Evolutionary conservation across 1,140 invertebrate species (phyloP), one percentile per base, ranked within the genome.

Genomic region (Lerema accius): DNA sequence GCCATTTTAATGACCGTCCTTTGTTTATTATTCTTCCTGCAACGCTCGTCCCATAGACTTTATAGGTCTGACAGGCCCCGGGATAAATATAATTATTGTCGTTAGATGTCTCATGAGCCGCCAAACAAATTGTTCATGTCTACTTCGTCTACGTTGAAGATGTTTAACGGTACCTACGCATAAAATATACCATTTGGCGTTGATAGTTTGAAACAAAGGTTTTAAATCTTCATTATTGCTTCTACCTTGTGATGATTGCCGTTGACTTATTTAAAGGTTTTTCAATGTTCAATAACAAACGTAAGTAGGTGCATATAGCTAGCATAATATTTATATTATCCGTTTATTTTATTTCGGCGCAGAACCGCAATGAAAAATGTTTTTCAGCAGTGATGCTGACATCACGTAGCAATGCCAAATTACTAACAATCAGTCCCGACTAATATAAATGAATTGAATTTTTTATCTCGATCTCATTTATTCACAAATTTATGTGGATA

Each of bases 1-100:
- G 78, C 77, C 72, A 72, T 85, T 86, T 86, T 87, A 83, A 87
- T 82, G 82, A 79, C 67, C 72, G 73, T 75, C 78, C 78, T 80
- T 87, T 87, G 81, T 85, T 85, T 87, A 83, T 84, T 79, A 84
- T 80, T 80, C 73, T 77, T 73, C 76, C 65, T 78, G 73, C 62
- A 65, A 63, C 62, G 66, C 59, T 63, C 56, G 55, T 56, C 61
- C 69, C 65, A 65, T 68, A 50, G 45, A 59, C 58, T 67, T 72
- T 64, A 73, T 51, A 65, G 62, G 64, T 64, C 55, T 58, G 68
- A 64, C 59, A 59, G 63, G 67, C 64, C 70, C 28, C 28, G 40
- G 64, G 23, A 32, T 32, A 32, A 51, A 70, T 55, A 72, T 67
- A 43, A 68, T 55, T 73, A 71, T 74, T 76, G 58, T 74, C 69